These are phyloP conservation scores for Nycticryphes semicollaris DNA, from an alignment of 2,113 vertebrate species.

Conservation along the genomic window DNA sequence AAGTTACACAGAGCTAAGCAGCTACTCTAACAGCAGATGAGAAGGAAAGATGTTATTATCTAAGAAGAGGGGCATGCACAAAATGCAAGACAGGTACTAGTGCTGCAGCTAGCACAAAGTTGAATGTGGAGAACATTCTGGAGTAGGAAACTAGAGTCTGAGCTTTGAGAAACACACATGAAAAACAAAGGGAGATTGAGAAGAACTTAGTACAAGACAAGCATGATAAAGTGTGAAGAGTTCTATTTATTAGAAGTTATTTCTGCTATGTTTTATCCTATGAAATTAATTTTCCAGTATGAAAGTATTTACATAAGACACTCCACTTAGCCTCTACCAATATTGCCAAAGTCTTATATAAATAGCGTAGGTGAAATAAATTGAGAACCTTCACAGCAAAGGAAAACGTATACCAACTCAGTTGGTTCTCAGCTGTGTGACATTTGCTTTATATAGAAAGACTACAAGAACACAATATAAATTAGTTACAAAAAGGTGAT, in stretches of 20 bases:
- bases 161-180: neutral
- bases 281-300: constrained; percentile 64
- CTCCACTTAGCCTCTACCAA: constrained; percentile 15
- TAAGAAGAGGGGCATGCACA: neutral
- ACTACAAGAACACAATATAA: constrained; percentile 71
- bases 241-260: constrained; percentile 57
- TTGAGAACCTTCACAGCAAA: constrained; percentile 54
- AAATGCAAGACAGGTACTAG: neutral
- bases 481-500: constrained; percentile 67
- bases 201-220: neutral
- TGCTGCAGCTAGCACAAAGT: neutral
- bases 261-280: constrained; percentile 51
- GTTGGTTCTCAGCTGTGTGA: constrained; percentile 19
- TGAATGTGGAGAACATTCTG: neutral
- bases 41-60: neutral
- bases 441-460: constrained; percentile 57
- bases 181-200: neutral
- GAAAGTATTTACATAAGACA: constrained; percentile 71
- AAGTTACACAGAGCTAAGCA: neutral
- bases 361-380: constrained; percentile 42
- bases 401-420: constrained; percentile 24
- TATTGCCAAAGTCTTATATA: constrained; percentile 55
- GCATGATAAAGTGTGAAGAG: neutral
- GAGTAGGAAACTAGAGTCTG: neutral
- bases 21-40: neutral